These are phyloP conservation scores for Neosilurus hyrtlii DNA, from an alignment of 2,797 vertebrate species.

Conservation along the genomic window DNA sequence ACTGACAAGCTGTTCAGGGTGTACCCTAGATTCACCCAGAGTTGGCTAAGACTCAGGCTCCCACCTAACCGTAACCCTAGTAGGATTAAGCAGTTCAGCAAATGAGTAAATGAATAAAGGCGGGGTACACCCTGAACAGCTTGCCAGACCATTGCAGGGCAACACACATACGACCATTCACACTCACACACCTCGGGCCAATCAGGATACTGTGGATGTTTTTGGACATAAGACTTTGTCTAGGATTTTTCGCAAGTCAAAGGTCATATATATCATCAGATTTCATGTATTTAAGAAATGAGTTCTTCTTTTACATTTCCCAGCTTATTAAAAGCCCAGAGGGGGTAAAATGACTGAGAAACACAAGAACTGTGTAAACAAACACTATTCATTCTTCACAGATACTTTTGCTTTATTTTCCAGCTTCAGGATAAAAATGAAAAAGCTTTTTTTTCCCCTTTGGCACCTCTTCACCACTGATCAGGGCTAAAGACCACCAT, in stretches of 20 bases:
- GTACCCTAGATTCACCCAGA: too few species aligned
- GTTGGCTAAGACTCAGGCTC: too few species aligned
- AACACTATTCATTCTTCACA: not conserved
- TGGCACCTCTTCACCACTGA: conserved; percentile 11
- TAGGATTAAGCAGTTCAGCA: too few species aligned
- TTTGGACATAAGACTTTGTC: too few species aligned
- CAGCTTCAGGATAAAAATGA: not conserved
- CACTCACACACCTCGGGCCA: too few species aligned
- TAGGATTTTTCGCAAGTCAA: too few species aligned
- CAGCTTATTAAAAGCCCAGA: not conserved
- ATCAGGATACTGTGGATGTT: too few species aligned
- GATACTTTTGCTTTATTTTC: not conserved
- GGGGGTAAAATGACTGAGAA: not conserved
- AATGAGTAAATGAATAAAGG: too few species aligned
- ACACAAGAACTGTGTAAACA: not conserved
- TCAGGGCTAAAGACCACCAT: conserved; percentile 37
- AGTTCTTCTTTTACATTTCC: not conserved
- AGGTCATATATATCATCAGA: not conserved
- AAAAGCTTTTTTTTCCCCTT: conserved; percentile 7
- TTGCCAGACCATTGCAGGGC: too few species aligned
- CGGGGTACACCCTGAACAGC: too few species aligned
- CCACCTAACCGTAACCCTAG: too few species aligned
- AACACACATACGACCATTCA: not conserved
- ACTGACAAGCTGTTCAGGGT: too few species aligned
- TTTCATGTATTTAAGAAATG: not conserved